A percentile compares a stretch with the other conserved stretches of the same genome.
These are phyloP conservation scores for Lasius fuliginosus DNA, from an alignment of 2,888 invertebrate genomes.

Conservation along the genomic window DNA sequence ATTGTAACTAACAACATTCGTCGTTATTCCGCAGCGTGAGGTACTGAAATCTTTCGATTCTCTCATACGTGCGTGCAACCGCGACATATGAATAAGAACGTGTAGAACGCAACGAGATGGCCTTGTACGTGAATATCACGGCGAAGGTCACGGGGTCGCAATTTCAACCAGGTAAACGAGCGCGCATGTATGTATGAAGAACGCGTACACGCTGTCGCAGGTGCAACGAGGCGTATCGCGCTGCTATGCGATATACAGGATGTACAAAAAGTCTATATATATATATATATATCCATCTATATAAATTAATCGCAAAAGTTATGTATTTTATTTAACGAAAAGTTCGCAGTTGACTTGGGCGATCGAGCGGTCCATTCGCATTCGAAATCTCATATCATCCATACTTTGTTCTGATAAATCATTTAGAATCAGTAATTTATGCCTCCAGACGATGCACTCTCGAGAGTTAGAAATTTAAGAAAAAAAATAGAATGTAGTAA, in stretches of 20 bases:
- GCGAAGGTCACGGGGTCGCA: constrained; percentile 81
- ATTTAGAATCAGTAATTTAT: not conserved
- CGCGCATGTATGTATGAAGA: constrained; percentile 48
- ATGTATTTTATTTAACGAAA: not conserved
- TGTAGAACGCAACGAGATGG: constrained; percentile 66
- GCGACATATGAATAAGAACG: constrained; percentile 58
- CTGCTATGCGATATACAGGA: constrained; percentile 34
- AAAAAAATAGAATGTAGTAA: not conserved
- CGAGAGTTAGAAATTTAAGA: no score
- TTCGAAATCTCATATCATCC: not conserved
- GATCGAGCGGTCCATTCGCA: not conserved
- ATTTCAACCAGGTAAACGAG: constrained; percentile 72
- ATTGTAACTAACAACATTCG: not conserved
- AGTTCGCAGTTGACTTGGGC: not conserved
- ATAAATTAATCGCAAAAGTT: constrained; percentile 3
- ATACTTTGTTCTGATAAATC: not conserved
- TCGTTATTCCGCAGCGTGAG: not conserved
- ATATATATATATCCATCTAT: not conserved
- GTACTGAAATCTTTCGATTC: constrained; percentile 17
- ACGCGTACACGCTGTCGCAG: constrained; percentile 64
- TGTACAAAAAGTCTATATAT: constrained; percentile 4
- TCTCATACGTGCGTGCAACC: constrained; percentile 33
- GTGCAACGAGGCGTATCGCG: constrained; percentile 70
- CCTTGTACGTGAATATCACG: constrained; percentile 78
- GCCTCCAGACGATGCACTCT: no score